Evolutionary conservation across 2,797 vertebrate genomes (phyloP).

Genomic region (Sebastes iracundus): DNA sequence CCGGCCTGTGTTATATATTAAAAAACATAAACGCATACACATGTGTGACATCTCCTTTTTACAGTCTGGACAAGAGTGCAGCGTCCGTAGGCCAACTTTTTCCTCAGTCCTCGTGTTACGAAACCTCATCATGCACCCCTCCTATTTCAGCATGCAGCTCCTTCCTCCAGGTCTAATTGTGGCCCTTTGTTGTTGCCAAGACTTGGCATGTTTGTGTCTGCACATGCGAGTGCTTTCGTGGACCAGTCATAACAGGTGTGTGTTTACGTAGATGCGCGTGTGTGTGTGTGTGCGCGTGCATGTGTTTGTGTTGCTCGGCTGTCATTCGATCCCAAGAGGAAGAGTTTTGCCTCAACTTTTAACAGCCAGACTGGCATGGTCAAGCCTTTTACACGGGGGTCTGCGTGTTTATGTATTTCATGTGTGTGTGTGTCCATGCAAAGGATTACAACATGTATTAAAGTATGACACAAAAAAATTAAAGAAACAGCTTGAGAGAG

Average conservation of each 20-base stretch:
- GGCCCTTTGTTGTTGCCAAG: conserved; percentile 32
- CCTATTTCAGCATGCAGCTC: conserved; percentile 24
- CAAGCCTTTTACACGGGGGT: conserved; percentile 13
- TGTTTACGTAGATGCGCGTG: background rate
- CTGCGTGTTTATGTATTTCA: background rate
- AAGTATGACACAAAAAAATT: conserved; percentile 60
- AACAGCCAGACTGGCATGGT: conserved; percentile 9
- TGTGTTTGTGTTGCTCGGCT: conserved; percentile 18
- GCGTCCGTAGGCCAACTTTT: background rate
- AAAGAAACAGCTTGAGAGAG: conserved; percentile 53
- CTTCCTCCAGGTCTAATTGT: conserved; percentile 32
- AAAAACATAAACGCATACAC: background rate
- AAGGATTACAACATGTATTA: conserved; percentile 46
- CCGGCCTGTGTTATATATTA: background rate
- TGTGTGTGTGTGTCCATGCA: conserved; percentile 3
- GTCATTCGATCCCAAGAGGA: conserved; percentile 20
- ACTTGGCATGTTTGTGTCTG: conserved; percentile 44
- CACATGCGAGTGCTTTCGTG: conserved; percentile 26
- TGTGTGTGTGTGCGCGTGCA: background rate
- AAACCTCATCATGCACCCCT: conserved; percentile 18
- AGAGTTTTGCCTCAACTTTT: conserved; percentile 39
- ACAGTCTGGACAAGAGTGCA: conserved; percentile 10
- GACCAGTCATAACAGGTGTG: conserved; percentile 49
- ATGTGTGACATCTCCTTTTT: background rate
- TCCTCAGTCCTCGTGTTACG: conserved; percentile 9